A percentile compares a stretch with the other conserved stretches of the same genome.
Evolutionary conservation across 1,140 invertebrate genomes (phyloP).

Genomic region (Coptotermes formosanus): DNA sequence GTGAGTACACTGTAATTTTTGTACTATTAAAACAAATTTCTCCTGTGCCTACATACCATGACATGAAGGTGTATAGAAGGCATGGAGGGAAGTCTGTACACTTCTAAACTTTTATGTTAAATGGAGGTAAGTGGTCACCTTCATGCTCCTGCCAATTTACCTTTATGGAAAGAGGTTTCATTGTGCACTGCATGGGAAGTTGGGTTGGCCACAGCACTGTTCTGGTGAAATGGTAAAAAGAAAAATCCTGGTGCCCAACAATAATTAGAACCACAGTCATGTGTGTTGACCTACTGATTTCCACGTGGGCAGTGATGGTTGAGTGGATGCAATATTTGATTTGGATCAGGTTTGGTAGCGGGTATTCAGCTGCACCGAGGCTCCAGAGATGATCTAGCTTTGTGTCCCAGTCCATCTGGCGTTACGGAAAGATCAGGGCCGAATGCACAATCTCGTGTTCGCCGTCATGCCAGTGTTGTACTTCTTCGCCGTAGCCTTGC

Average conservation of each 20-base stretch:
- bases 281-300: background rate
- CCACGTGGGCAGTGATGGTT: background rate
- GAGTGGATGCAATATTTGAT: conserved; percentile 30
- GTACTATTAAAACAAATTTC: too few relatives aligned
- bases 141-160: too few relatives aligned
- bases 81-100: too few relatives aligned
- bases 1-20: too few relatives aligned
- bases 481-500: conserved; percentile 38
- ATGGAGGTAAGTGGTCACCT: too few relatives aligned
- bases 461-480: conserved; percentile 41
- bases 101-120: too few relatives aligned
- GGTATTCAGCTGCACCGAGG: conserved; percentile 34
- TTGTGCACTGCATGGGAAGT: background rate
- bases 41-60: too few relatives aligned
- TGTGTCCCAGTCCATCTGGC: conserved; percentile 33
- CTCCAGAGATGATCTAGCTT: conserved; percentile 39
- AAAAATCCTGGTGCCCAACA: background rate
- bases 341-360: conserved; percentile 35
- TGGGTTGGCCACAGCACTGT: background rate
- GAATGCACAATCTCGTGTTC: conserved; percentile 38
- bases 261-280: conserved; percentile 20
- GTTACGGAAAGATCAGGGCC: conserved; percentile 11
- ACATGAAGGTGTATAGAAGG: too few relatives aligned
- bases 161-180: too few relatives aligned
- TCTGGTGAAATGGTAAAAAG: conserved; percentile 24